phyloP scores from a whole-genome alignment of 2,888 invertebrate genomes.

The Uropetala carovei region DNA sequence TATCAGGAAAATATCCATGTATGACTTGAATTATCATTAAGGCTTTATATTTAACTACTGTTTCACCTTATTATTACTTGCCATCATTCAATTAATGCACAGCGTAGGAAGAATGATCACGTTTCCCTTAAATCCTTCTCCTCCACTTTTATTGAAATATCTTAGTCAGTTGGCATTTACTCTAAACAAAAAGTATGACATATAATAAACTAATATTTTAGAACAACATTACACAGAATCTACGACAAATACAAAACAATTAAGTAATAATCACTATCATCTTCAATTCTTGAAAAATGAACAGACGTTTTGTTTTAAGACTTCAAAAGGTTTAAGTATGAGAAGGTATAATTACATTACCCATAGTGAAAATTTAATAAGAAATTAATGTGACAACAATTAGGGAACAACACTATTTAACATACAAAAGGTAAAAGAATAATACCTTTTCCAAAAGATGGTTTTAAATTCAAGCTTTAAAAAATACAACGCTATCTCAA shows the following conservation, averaged over 20 bases:
- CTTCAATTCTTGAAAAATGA: conserved; percentile 34
- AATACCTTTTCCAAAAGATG: conserved; percentile 52
- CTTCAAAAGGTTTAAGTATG: conserved; percentile 35
- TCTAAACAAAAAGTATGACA: conserved; percentile 62
- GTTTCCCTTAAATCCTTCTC: conserved; percentile 48
- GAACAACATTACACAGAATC: conserved; percentile 60
- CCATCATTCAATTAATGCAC: background rate
- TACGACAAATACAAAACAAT: conserved; percentile 62
- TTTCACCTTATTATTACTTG: too few species aligned
- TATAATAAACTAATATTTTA: conserved; percentile 60
- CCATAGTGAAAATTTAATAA: conserved; percentile 33
- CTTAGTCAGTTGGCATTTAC: conserved; percentile 58
- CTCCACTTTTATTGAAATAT: conserved; percentile 60
- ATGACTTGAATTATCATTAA: too few species aligned
- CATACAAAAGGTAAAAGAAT: conserved; percentile 62
- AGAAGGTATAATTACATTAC: conserved; percentile 48
- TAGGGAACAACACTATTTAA: conserved; percentile 52
- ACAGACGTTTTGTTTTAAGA: conserved; percentile 45
- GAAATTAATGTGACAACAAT: conserved; percentile 52
- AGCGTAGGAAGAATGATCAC: background rate
- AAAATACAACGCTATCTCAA: conserved; percentile 53
- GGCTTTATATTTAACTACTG: too few species aligned
- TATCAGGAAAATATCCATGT: too few species aligned
- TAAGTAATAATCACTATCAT: conserved; percentile 41
- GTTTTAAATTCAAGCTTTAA: conserved; percentile 42